Evolutionary conservation across 2,888 invertebrate genomes (phyloP), one percentile per base, ranked within the genome.

Genomic region (Meliscaeva auricollis): DNA sequence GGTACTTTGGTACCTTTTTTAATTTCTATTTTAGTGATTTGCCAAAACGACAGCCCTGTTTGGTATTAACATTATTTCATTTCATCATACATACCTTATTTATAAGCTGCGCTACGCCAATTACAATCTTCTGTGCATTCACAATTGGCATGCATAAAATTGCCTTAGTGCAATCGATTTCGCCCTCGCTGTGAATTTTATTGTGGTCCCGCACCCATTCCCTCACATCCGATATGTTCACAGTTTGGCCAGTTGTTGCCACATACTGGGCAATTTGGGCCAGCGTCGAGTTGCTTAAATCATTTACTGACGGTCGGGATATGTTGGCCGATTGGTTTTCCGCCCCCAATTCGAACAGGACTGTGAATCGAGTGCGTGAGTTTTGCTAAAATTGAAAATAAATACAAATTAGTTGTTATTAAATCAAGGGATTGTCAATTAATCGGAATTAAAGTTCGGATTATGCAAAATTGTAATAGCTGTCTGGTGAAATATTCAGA

Each of bases 121-220:
- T 97, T 4, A 98, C 96, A 84, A 94, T 95, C 89, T 96, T 96
- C 90, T 97, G 96, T 1, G 97, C 97, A 91, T 98, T 98, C 50
- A 96, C 96, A 87, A 98, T 98, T 4, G 98, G 98, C 96, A 98
- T 97, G 89, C 97, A 97, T 1, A 98, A 94, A 90, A 98, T 96
- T 41, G 96, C 97, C 80, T 95, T 94, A 41, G 96, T 96, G 74
- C 94, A 94, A 69, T 95, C 95, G 0, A 95, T 95, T 89, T 96
- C 96, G 30, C 94, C 94, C 6, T 93, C 92, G 89, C 90, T 89
- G 20, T 89, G 89, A 52, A 92, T 91, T 70, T 95, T 94, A 68
- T 93, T 93, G 89, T 95, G 94, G 78, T 94, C 95, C 87, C 94
- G 94, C 80, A 96, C 94, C 97, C 97, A 97, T 3, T 95, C 94